Conservation (phyloP, 2,888 invertebrate species). For the Pardosa pseudoannulata region DNA sequence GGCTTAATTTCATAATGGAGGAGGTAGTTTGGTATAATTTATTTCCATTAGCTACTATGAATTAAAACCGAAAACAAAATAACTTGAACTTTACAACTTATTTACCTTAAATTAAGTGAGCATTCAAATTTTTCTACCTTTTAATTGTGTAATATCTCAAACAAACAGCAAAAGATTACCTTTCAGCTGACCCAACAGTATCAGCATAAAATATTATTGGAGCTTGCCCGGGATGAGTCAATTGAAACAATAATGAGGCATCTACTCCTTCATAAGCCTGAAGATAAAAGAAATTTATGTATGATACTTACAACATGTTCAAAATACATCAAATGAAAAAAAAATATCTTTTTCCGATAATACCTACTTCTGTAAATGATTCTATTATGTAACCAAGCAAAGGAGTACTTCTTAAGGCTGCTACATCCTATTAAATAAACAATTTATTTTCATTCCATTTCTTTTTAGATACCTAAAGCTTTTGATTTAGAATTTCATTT, state of each 20-base stretch:
- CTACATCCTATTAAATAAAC: slow-evolving; percentile 78
- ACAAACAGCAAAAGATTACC: too few species aligned
- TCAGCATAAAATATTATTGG: slow-evolving; percentile 79
- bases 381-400: slow-evolving; percentile 80
- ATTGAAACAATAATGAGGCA: slow-evolving; percentile 79
- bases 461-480: too few species aligned
- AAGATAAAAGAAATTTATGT: slow-evolving; percentile 23
- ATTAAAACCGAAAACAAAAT: too few species aligned
- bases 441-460: too few species aligned
- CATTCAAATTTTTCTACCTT: too few species aligned
- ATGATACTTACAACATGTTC: neutral
- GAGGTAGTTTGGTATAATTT: too few species aligned
- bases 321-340: neutral
- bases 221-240: slow-evolving; percentile 79
- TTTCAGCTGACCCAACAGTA: slow-evolving; percentile 77
- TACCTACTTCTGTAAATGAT: slow-evolving; percentile 63
- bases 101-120: too few species aligned
- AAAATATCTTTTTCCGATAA: neutral
- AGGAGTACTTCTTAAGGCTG: slow-evolving; percentile 80
- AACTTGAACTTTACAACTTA: too few species aligned
- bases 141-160: too few species aligned
- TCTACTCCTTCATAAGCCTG: slow-evolving; percentile 79
- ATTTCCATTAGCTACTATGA: too few species aligned
- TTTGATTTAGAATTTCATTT: too few species aligned
- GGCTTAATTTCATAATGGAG: too few species aligned